Percentiles rank a stretch among this genome's conserved stretches.
Conservation (phyloP, 2,888 invertebrate genomes). For the Aleiodes leptofemur region DNA sequence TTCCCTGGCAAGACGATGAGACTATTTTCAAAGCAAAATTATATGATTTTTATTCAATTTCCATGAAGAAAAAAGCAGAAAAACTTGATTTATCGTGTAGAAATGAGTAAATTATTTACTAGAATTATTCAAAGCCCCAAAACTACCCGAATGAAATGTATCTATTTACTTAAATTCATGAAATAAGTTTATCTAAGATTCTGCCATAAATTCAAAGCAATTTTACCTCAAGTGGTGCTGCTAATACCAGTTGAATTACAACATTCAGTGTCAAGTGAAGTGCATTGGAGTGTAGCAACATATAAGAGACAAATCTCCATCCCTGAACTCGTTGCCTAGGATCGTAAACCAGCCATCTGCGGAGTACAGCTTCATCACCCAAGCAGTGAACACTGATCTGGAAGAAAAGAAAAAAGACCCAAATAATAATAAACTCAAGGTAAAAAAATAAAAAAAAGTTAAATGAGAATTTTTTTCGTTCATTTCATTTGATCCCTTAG, state of each 20-base stretch:
- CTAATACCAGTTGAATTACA: constrained; percentile 79
- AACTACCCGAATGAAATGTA: too few relatives aligned
- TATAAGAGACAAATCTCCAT: constrained; percentile 89
- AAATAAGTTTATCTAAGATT: too few relatives aligned
- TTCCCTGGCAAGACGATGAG: too few relatives aligned
- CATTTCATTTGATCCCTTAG: not conserved
- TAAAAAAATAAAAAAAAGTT: constrained; percentile 44
- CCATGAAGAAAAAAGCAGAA: too few relatives aligned
- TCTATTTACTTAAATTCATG: too few relatives aligned
- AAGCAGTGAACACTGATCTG: constrained; percentile 72
- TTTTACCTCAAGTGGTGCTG: constrained; percentile 72
- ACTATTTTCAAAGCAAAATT: too few relatives aligned
- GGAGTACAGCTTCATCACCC: constrained; percentile 67
- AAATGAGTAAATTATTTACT: too few relatives aligned
- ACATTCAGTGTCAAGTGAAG: constrained; percentile 88
- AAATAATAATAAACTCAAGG: not conserved
- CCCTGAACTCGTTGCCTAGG: constrained; percentile 81
- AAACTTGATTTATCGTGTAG: too few relatives aligned
- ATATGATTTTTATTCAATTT: too few relatives aligned
- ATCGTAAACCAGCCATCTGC: constrained; percentile 78
- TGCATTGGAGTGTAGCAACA: constrained; percentile 86
- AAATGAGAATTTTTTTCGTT: constrained; percentile 11
- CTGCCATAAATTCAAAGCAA: constrained; percentile 48
- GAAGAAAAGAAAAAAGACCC: constrained; percentile 19
- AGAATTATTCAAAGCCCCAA: too few relatives aligned